phyloP scores from a whole-genome alignment of 2,113 vertebrate genomes.

The Phaethon lepturus region DNA sequence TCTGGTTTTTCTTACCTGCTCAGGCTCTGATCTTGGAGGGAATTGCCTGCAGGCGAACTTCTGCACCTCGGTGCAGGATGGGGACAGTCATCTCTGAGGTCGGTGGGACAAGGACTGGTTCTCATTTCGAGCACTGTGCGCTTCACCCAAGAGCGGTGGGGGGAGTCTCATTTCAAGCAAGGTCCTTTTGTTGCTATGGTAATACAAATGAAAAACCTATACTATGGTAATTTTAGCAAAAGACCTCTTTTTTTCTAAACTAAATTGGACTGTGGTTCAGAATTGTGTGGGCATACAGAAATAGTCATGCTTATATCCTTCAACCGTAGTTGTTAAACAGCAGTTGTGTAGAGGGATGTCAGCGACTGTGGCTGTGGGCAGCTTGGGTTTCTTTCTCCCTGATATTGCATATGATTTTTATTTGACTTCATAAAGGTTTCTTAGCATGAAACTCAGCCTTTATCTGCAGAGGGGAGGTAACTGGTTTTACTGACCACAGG shows the following conservation, averaged over 20 bases:
- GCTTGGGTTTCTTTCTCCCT: background rate
- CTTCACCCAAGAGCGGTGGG: background rate
- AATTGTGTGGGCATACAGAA: constrained; percentile 34
- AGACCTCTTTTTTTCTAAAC: background rate
- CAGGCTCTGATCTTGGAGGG: background rate
- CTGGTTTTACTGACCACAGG: background rate
- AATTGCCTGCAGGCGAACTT: background rate
- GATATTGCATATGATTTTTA: background rate
- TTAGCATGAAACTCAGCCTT: background rate
- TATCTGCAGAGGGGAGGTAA: background rate
- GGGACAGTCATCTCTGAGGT: background rate
- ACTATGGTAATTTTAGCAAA: constrained; percentile 45
- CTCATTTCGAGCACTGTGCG: fast-evolving
- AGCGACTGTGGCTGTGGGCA: background rate
- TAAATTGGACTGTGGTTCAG: background rate
- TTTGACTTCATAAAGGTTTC: background rate
- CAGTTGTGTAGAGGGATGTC: constrained; percentile 7
- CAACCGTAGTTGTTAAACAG: background rate
- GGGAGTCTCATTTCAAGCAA: background rate
- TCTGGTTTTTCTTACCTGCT: background rate
- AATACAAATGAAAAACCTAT: constrained; percentile 24
- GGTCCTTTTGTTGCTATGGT: constrained; percentile 35
- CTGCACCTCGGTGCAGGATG: background rate
- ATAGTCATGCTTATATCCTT: background rate
- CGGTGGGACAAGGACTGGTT: background rate